Evolutionary conservation across 92 coral and sea anemone species (phyloP), one percentile per base, ranked within the genome.

Genomic region (Actinernus sp.): DNA sequence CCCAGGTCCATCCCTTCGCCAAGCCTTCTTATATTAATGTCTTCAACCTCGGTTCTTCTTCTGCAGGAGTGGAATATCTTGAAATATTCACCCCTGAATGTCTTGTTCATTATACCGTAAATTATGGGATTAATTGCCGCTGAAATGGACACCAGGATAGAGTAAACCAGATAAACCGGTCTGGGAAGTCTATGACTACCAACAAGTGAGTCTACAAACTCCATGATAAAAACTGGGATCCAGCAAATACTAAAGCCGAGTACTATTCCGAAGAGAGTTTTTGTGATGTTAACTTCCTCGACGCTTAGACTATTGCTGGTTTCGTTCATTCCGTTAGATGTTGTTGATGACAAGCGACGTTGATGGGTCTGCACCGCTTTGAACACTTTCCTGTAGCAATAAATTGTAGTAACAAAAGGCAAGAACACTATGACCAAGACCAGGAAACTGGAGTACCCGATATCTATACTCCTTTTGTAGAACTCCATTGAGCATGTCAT

Each of bases 91-190:
- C 19, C 20, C n/a, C 89, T 36, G 31, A 82, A 82, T 0, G 84
- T 57, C 31, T 64, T 82, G 68, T 82, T 82, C 19, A 82, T 72
- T 2, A 82, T 64, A 21, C 89, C 89, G 17, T 82, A 82, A 24
- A 82, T 58, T 13, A 82, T 33, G 2, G 89, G 89, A 46, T 82
- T 82, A 17, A 82, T 70, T 6, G 73, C 83, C 34, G 66, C 64
- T 4, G 84, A 73, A 2, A 76, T 55, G 1, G 83, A 75, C 17
- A 76, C 89, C 11, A 82, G 31, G 37, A 65, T 75, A 0, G 61
- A 68, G 22, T 82, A 40, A 1, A 66, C 41, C 14, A 82, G 72
- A n/a, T 82, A 82, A 27, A 82, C 89, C 22, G 63, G 44, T 37
- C 89, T 60, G 11, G 84, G 89, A 21, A 82, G 57, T 19, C 59